Conservation (phyloP, 1,140 invertebrate genomes). For the Caenorhabditis brenneri region DNA sequence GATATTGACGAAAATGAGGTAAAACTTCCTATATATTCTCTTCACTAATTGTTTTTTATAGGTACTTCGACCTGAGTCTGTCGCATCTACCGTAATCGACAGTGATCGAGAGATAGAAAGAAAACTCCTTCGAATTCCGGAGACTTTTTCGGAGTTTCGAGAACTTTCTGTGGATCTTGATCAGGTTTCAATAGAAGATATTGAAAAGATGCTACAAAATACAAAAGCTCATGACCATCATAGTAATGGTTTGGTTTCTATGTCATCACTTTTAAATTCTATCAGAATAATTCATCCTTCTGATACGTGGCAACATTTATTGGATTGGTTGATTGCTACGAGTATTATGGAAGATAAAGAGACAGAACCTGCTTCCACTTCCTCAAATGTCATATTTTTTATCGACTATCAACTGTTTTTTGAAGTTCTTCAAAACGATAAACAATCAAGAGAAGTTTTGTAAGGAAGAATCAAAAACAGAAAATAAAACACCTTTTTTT, state of each 20-base stretch:
- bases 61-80: background rate
- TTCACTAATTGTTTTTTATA: background rate
- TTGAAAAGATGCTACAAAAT: slow-evolving; percentile 2
- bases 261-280: background rate
- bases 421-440: background rate
- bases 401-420: slow-evolving; percentile 16
- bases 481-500: background rate
- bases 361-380: background rate
- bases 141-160: slow-evolving; percentile 14
- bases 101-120: background rate
- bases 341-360: background rate
- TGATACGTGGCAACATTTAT: slow-evolving; percentile 2
- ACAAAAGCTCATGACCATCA: background rate
- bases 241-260: background rate
- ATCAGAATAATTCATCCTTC: slow-evolving; percentile 13
- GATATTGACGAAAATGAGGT: slow-evolving; percentile 29
- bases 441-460: slow-evolving; percentile 23
- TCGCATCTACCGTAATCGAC: background rate
- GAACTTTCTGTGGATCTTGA: slow-evolving; percentile 22
- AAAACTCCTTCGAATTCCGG: background rate
- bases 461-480: background rate
- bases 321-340: slow-evolving; percentile 5
- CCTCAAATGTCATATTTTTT: background rate
- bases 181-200: background rate
- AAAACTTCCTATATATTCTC: background rate